Evolutionary conservation across 2,113 vertebrate genomes (phyloP).

Genomic region (Lepus americanus): DNA sequence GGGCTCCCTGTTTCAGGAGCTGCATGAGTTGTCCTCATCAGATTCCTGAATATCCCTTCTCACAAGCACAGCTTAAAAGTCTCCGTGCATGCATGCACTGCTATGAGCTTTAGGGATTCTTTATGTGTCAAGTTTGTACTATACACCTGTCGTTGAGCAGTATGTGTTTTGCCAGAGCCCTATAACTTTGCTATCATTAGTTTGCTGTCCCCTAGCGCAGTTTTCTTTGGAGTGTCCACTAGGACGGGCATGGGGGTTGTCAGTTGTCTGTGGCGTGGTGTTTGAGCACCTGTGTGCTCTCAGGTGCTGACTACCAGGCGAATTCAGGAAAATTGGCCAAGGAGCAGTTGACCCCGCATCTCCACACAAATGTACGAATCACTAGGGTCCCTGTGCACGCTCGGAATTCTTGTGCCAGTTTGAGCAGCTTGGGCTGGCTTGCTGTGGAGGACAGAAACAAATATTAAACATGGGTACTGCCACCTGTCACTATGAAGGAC

Average conservation of each 20-base stretch:
- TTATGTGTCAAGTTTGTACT: background rate
- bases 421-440: background rate
- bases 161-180: conserved; percentile 23
- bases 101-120: background rate
- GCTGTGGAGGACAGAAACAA: conserved; percentile 14
- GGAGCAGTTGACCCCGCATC: background rate
- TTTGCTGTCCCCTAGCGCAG: background rate
- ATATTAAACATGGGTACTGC: background rate
- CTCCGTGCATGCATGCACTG: background rate
- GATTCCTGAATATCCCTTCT: background rate
- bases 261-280: background rate
- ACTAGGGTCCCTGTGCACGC: background rate
- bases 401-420: conserved; percentile 9
- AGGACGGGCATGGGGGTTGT: background rate
- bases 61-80: background rate
- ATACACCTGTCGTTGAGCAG: background rate
- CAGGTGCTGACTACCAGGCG: background rate
- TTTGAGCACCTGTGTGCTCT: background rate
- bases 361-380: background rate
- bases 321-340: background rate
- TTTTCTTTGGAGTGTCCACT: conserved; percentile 34
- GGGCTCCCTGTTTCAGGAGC: background rate
- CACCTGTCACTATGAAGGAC: background rate
- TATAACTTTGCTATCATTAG: background rate
- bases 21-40: background rate